A percentile compares a stretch with the other conserved stretches of the same genome.
Evolutionary conservation across 2,797 vertebrate genomes (phyloP).

Genomic region (Mycteria americana): DNA sequence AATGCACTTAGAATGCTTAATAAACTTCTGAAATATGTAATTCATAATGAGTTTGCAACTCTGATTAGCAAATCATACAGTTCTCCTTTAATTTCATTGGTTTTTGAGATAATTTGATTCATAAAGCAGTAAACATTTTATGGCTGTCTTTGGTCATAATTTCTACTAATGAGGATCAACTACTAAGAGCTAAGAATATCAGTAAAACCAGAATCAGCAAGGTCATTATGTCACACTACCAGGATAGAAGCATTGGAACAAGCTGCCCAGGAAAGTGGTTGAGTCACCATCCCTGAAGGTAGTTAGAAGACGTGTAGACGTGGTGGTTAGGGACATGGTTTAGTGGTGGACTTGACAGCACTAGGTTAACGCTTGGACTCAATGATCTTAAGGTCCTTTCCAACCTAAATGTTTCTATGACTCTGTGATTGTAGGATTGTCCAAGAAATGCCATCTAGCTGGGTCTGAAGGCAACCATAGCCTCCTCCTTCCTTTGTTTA

Average conservation of each 20-base stretch:
- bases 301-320: fast-evolving
- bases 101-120: not conserved
- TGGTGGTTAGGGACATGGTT: not conserved
- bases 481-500: not conserved
- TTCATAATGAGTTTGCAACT: not conserved
- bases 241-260: not conserved
- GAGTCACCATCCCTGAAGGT: not conserved
- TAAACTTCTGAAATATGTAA: not conserved
- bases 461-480: not conserved
- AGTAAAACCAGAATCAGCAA: not conserved
- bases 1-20: not conserved
- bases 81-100: not conserved
- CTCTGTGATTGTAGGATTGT: not conserved
- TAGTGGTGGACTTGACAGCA: not conserved
- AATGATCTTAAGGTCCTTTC: not conserved
- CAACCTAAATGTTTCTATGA: not conserved
- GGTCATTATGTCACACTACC: not conserved
- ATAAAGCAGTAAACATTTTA: not conserved
- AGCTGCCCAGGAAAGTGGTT: not conserved
- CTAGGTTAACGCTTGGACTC: not conserved
- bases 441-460: not conserved
- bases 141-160: not conserved
- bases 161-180: not conserved
- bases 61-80: not conserved
- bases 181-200: not conserved